Conservation (phyloP, 1,140 invertebrate species). For the Papilio helenus region DNA sequence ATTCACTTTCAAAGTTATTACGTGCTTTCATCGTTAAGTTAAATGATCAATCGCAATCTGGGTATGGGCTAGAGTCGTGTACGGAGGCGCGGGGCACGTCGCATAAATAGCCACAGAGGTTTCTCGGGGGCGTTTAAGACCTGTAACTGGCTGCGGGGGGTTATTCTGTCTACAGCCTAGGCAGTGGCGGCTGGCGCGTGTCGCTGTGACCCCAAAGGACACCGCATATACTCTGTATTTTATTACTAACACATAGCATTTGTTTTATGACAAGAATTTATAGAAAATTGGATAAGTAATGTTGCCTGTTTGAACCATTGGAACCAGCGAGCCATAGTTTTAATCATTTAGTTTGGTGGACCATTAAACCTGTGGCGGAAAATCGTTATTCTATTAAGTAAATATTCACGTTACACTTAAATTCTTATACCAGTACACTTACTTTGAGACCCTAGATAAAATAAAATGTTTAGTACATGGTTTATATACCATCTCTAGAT, state of each 20-base stretch:
- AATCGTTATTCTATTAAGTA: slow-evolving; percentile 61
- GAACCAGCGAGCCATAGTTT: slow-evolving; percentile 50
- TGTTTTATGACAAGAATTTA: slow-evolving; percentile 37
- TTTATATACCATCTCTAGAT: background rate
- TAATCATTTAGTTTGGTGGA: slow-evolving; percentile 49
- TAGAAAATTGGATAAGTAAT: slow-evolving; percentile 50
- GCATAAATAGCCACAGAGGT: slow-evolving; percentile 64
- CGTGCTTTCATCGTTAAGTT: background rate
- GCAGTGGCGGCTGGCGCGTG: slow-evolving; percentile 67
- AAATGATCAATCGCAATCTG: slow-evolving; percentile 13
- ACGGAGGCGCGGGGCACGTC: slow-evolving; percentile 65
- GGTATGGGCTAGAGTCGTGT: slow-evolving; percentile 42
- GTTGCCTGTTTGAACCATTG: slow-evolving; percentile 45
- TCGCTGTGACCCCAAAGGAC: slow-evolving; percentile 52
- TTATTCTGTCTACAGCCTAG: slow-evolving; percentile 74
- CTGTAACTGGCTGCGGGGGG: slow-evolving; percentile 82
- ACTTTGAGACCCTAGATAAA: slow-evolving; percentile 23
- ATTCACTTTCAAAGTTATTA: background rate
- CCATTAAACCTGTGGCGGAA: slow-evolving; percentile 68
- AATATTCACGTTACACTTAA: slow-evolving; percentile 42
- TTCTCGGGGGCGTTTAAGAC: slow-evolving; percentile 77
- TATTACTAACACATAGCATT: slow-evolving; percentile 24
- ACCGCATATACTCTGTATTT: slow-evolving; percentile 49
- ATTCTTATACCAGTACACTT: slow-evolving; percentile 27
- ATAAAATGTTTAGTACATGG: slow-evolving; percentile 25